phyloP scores from a whole-genome alignment of 2,797 vertebrate genomes.

The Myripristis murdjan region DNA sequence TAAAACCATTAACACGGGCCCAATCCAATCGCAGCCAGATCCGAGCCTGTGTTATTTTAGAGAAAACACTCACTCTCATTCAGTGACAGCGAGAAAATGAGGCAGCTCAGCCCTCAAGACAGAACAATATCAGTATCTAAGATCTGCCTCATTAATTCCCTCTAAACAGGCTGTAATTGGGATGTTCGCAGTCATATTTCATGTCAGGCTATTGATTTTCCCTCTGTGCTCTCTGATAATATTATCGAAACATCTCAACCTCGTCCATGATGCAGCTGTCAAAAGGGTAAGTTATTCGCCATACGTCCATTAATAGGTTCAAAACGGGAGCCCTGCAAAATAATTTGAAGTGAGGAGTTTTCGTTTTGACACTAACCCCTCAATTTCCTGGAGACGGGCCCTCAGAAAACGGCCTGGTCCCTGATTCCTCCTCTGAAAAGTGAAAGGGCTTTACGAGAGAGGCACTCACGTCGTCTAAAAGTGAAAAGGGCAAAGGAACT shows the following conservation, averaged over 20 bases:
- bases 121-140: slow-evolving; percentile 79
- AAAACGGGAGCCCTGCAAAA: slow-evolving; percentile 84
- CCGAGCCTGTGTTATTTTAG: slow-evolving; percentile 11
- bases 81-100: slow-evolving; percentile 72
- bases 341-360: slow-evolving; percentile 96
- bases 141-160: slow-evolving; percentile 87
- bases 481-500: slow-evolving; percentile 99
- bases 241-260: slow-evolving; percentile 95
- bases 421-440: slow-evolving; percentile 83
- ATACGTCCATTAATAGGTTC: slow-evolving; percentile 90
- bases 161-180: slow-evolving; percentile 94
- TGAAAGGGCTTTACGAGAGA: slow-evolving; percentile 87
- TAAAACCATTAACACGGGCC: slow-evolving; percentile 9
- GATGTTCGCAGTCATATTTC: slow-evolving; percentile 94
- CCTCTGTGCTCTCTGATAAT: slow-evolving; percentile 92
- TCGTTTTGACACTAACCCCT: slow-evolving; percentile 96
- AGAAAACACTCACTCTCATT: slow-evolving; percentile 47
- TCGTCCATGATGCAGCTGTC: slow-evolving; percentile 93
- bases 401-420: slow-evolving; percentile 69
- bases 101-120: slow-evolving; percentile 67
- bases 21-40: slow-evolving; percentile 2
- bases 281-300: slow-evolving; percentile 92
- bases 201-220: slow-evolving; percentile 96
- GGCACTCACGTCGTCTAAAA: slow-evolving; percentile 90
- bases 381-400: slow-evolving; percentile 87